Evolutionary conservation across 2,888 invertebrate genomes (phyloP), one percentile per base, ranked within the genome.

Genomic region (Orthosia gracilis): DNA sequence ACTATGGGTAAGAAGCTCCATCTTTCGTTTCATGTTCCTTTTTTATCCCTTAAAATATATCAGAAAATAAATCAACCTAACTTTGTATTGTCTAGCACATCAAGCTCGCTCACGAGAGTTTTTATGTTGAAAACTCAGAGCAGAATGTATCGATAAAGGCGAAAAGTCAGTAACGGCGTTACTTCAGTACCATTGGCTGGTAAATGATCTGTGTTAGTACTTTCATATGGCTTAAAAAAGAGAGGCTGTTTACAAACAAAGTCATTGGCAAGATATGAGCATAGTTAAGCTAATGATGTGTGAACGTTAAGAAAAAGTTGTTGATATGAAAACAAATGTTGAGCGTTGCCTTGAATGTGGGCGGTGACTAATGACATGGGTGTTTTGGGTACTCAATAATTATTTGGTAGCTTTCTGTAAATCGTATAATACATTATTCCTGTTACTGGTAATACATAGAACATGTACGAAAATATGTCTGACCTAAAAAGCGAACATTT

Each of bases 121-220:
- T 91, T 89, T 91, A 91, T 89, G 89, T 86, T 86, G 86, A 88
- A 87, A 89, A 86, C 88, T 91, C 87, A 75, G 73, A 83, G 79
- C 82, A 87, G 89, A 91, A 91, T 88, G 87, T 88, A 85, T 86
- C 87, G 92, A 91, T 93, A 93, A 91, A 91, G 86, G 80, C 84
- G 79, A 89, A 90, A 89, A 92, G 88, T 87, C 89, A 87, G 89
- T 86, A 86, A 88, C 83, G 83, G 86, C 78, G 90, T 95, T 95
- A 94, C 91, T 95, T 95, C 94, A 91, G 89, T 92, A 87, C 89
- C 95, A 95, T 95, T 95, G 92, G 91, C 84, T 91, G 87, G 91
- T 89, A 94, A 95, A 96, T 96, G 95, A 91, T 87, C 91, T 93
- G 95, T 92, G 91, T 91, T 93, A 94, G 89, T 91, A 92, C 89